phyloP scores from a whole-genome alignment of 2,888 invertebrate species.

The Monoplex corrugatus region DNA sequence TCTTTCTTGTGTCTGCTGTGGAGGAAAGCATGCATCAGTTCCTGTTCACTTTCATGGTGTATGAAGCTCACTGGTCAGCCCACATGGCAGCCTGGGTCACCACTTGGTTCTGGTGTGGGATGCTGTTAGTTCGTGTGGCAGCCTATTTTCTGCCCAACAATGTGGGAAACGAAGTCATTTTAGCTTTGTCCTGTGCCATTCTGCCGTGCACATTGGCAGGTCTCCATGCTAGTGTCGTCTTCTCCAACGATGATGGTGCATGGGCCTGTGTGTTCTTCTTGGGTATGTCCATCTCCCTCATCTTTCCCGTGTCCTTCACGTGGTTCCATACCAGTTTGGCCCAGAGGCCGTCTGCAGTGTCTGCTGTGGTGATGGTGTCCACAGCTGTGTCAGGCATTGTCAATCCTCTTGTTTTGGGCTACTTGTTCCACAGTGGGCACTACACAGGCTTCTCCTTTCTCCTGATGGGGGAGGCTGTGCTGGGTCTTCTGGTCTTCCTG shows the following conservation, averaged over 20 bases:
- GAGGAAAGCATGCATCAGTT: slow-evolving; percentile 45
- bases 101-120: slow-evolving; percentile 18
- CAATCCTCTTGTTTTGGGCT: slow-evolving; percentile 33
- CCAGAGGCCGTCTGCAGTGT: background rate
- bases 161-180: background rate
- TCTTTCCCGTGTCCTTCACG: slow-evolving; percentile 34
- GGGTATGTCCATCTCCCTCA: slow-evolving; percentile 30
- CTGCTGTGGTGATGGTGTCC: slow-evolving; percentile 10
- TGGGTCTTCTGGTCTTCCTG: slow-evolving; percentile 13
- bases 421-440: background rate
- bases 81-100: background rate
- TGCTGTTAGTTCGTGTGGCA: slow-evolving; percentile 30
- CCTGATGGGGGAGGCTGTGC: background rate
- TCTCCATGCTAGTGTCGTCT: background rate
- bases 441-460: background rate
- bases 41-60: slow-evolving; percentile 33
- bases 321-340: slow-evolving; percentile 12
- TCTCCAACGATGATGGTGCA: background rate
- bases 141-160: background rate
- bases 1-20: slow-evolving; percentile 30
- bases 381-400: slow-evolving; percentile 12
- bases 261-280: slow-evolving; percentile 39
- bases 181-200: background rate
- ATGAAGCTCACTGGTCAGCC: background rate
- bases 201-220: slow-evolving; percentile 21